Evolutionary conservation across 2,113 vertebrate genomes (phyloP).

Genomic region (Psettodes erumei): DNA sequence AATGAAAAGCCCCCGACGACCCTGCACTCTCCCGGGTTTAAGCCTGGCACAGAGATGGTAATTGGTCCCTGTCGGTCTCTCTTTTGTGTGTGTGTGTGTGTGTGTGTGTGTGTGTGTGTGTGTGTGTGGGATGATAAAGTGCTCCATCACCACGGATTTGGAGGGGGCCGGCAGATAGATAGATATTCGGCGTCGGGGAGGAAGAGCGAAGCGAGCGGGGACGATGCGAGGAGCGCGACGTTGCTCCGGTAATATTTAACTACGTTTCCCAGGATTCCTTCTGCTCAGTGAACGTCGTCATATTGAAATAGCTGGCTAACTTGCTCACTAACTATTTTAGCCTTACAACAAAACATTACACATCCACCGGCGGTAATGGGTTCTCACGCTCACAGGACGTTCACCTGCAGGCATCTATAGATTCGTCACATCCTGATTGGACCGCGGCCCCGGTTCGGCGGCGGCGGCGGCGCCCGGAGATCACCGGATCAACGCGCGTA

Average conservation of each 20-base stretch:
- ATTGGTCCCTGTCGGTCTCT: slow-evolving; percentile 57
- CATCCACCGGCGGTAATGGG: too few species aligned
- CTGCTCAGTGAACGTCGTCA: not conserved
- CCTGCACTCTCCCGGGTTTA: slow-evolving; percentile 44
- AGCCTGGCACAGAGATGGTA: slow-evolving; percentile 47
- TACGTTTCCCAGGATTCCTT: not conserved
- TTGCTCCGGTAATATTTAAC: not conserved
- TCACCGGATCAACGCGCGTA: slow-evolving; percentile 27
- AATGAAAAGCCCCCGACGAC: slow-evolving; percentile 36
- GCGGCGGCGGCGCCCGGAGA: too few species aligned
- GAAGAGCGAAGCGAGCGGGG: slow-evolving; percentile 34
- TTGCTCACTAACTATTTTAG: too few species aligned
- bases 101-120: slow-evolving; percentile 8
- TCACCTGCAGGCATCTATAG: too few species aligned
- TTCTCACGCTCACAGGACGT: too few species aligned
- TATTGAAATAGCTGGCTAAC: too few species aligned
- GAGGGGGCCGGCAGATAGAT: slow-evolving; percentile 13
- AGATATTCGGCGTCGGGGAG: slow-evolving; percentile 25
- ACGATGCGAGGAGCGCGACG: too few species aligned
- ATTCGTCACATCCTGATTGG: too few species aligned
- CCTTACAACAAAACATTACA: too few species aligned
- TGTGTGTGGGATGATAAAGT: slow-evolving; percentile 39
- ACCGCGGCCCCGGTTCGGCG: too few species aligned
- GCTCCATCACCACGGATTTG: slow-evolving; percentile 37
- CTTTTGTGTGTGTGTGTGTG: slow-evolving; percentile 30